A percentile compares a stretch with the other conserved stretches of the same genome.
These are phyloP conservation scores for Dinoponera quadriceps DNA, from an alignment of 1,140 invertebrate species.

Conservation along the genomic window DNA sequence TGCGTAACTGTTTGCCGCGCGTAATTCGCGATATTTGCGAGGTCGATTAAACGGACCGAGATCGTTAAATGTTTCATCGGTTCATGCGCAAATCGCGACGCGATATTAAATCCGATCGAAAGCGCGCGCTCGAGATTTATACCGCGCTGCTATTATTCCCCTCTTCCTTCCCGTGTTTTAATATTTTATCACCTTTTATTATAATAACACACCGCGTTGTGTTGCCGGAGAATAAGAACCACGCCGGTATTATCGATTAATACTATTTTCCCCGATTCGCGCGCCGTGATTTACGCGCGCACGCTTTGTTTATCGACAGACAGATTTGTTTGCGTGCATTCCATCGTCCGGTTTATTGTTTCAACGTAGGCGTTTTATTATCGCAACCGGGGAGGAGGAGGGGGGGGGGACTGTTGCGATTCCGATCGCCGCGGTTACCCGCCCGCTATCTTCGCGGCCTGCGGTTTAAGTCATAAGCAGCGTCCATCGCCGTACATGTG, in stretches of 20 bases:
- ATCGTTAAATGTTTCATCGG: not conserved
- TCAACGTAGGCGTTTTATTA: no score
- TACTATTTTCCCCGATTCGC: no score
- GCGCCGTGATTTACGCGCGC: no score
- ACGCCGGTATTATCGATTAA: no score
- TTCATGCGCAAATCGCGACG: not conserved
- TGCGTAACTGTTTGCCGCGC: slow-evolving; percentile 25
- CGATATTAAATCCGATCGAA: slow-evolving; percentile 11
- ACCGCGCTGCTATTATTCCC: not conserved
- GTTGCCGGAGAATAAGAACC: no score
- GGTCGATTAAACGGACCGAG: slow-evolving; percentile 9
- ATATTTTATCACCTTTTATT: slow-evolving; percentile 1
- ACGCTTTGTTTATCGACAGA: no score
- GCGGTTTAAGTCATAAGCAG: slow-evolving; percentile 38
- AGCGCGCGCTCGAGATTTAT: not conserved
- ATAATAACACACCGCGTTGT: no score
- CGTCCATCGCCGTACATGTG: no score
- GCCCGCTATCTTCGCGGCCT: slow-evolving; percentile 2
- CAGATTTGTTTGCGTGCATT: no score
- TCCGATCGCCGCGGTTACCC: not conserved
- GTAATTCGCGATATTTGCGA: slow-evolving; percentile 48
- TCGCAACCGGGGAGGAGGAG: no score
- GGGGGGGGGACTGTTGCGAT: not conserved
- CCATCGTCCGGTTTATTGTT: no score
- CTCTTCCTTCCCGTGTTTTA: not conserved